phyloP scores from a whole-genome alignment of 1,140 invertebrate species.

The Cataglyphis hispanica region DNA sequence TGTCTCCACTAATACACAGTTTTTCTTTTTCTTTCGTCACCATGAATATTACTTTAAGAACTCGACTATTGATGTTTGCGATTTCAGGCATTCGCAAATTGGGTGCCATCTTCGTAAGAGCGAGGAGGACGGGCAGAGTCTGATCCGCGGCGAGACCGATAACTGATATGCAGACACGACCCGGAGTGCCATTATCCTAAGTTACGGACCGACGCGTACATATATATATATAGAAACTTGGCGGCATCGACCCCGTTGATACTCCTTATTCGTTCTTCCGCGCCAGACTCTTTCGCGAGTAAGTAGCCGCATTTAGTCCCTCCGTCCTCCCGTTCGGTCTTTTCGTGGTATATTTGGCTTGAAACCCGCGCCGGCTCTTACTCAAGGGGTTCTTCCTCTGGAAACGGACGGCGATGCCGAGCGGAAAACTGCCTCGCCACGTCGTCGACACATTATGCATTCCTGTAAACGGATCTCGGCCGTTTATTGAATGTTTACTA shows the following conservation, averaged over 20 bases:
- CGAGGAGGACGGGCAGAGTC: conserved; percentile 41
- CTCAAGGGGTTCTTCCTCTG: not conserved
- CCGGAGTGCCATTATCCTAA: conserved; percentile 81
- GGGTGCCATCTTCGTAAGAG: conserved; percentile 45
- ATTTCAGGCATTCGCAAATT: conserved; percentile 44
- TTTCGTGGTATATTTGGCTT: conserved; percentile 25
- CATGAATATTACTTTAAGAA: not conserved
- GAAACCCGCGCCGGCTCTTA: not conserved
- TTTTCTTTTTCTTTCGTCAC: not conserved
- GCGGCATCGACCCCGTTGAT: conserved; percentile 63
- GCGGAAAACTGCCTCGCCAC: conserved; percentile 21
- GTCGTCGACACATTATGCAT: conserved; percentile 73
- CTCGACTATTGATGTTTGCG: not conserved
- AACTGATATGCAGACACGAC: conserved; percentile 77
- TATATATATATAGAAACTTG: conserved; percentile 78
- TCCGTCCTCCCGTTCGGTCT: not conserved
- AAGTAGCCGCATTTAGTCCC: conserved; percentile 81
- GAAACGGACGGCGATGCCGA: conserved; percentile 5
- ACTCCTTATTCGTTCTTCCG: conserved; percentile 36
- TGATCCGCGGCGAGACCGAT: conserved; percentile 67
- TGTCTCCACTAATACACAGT: not conserved
- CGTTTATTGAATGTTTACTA: conserved; percentile 85
- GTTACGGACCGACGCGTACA: conserved; percentile 78
- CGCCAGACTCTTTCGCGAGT: conserved; percentile 60
- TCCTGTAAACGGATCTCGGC: conserved; percentile 83